Evolutionary conservation across 2,888 invertebrate species (phyloP).

Genomic region (Cylindroiulus punctatus): DNA sequence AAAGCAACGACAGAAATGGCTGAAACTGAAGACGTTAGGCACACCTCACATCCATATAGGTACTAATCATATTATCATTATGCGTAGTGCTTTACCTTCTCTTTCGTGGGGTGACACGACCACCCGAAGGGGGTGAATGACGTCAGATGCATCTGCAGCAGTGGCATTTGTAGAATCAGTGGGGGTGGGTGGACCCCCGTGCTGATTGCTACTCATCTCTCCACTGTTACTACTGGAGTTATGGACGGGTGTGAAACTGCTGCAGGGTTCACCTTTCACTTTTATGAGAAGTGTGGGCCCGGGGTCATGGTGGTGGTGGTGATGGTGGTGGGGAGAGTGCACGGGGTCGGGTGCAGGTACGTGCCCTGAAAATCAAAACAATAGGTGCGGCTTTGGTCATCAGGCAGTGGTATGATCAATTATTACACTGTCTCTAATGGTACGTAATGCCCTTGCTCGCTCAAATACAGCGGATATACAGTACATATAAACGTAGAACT

Average conservation of each 20-base stretch:
- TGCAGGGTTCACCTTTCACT: constrained; percentile 55
- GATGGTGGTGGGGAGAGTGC: constrained; percentile 56
- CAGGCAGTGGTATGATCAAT: constrained; percentile 28
- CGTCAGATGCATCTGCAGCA: constrained; percentile 47
- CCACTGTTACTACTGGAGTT: constrained; percentile 51
- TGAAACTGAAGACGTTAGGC: constrained; percentile 12
- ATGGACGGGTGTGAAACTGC: constrained; percentile 51
- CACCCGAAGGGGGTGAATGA: constrained; percentile 53
- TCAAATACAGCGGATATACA: background rate
- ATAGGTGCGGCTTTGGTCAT: constrained; percentile 50
- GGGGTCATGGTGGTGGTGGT: constrained; percentile 51
- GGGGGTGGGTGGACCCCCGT: constrained; percentile 49
- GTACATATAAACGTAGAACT: background rate
- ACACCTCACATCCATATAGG: constrained; percentile 31
- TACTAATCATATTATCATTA: constrained; percentile 41
- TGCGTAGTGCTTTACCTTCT: constrained; percentile 54
- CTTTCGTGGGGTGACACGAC: constrained; percentile 54
- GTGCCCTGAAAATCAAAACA: constrained; percentile 56
- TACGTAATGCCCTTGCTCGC: constrained; percentile 22
- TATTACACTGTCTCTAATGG: constrained; percentile 25
- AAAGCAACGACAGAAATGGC: constrained; percentile 36
- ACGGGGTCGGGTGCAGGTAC: constrained; percentile 52
- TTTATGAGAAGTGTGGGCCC: constrained; percentile 52
- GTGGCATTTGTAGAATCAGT: constrained; percentile 46
- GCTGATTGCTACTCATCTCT: constrained; percentile 46